A percentile compares a stretch with the other conserved stretches of the same genome.
These are phyloP conservation scores for Elgonia sp. DNA, from an alignment of 2,888 invertebrate genomes.

Conservation along the genomic window DNA sequence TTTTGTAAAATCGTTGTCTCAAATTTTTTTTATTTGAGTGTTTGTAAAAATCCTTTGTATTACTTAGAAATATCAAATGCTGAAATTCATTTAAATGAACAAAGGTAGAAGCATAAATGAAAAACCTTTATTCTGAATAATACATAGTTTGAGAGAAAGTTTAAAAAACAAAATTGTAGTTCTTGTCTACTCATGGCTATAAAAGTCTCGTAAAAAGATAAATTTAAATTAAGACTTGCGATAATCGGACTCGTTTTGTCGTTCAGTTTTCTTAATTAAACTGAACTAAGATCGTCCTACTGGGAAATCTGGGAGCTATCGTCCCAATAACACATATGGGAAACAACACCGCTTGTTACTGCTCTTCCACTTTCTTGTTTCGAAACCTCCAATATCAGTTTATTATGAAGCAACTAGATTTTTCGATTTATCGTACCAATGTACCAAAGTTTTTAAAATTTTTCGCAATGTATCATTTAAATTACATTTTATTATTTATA, in stretches of 20 bases:
- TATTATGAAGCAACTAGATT: slow-evolving; percentile 12
- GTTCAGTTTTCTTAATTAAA: slow-evolving; percentile 60
- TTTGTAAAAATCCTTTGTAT: no score
- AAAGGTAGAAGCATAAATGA: no score
- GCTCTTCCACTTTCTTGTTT: slow-evolving; percentile 41
- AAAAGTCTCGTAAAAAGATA: slow-evolving; percentile 36
- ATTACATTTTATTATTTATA: no score
- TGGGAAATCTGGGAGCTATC: slow-evolving; percentile 62
- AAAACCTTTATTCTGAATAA: no score
- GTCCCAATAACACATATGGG: slow-evolving; percentile 61
- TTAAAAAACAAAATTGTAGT: no score
- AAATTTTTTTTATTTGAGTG: no score
- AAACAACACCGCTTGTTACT: slow-evolving; percentile 46
- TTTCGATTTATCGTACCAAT: slow-evolving; percentile 38
- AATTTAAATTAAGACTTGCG: slow-evolving; percentile 30
- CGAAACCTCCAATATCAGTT: slow-evolving; percentile 43
- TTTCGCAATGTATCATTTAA: no score
- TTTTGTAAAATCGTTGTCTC: no score
- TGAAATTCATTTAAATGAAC: no score
- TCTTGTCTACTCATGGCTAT: no score
- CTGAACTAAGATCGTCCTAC: slow-evolving; percentile 50
- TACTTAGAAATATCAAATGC: no score
- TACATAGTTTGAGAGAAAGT: no score
- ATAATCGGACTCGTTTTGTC: slow-evolving; percentile 43
- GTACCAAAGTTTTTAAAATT: not conserved